These are phyloP conservation scores for Notodonta ziczac DNA, from an alignment of 2,888 invertebrate genomes.

Conservation along the genomic window DNA sequence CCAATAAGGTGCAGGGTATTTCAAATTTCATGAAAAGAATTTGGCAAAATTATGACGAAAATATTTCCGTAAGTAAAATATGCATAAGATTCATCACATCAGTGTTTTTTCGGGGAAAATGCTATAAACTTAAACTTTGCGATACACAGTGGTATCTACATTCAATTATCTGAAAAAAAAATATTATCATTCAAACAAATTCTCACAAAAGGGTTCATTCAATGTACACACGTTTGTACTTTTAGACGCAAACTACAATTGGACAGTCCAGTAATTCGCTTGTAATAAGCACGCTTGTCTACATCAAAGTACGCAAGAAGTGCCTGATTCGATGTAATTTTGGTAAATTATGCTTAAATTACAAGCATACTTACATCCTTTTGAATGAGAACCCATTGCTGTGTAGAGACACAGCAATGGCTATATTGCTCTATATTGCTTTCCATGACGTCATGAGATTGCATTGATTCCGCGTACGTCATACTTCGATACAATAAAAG, in stretches of 20 bases:
- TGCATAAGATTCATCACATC: conserved; percentile 19
- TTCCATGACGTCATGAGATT: no score
- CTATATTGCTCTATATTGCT: no score
- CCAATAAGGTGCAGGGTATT: conserved; percentile 10
- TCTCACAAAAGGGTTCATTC: neutral
- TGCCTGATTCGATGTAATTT: neutral
- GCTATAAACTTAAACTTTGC: no score
- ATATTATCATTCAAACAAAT: no score
- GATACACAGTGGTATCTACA: no score
- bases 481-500: no score
- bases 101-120: neutral
- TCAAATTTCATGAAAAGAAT: neutral
- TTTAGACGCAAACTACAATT: neutral
- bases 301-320: conserved; percentile 4
- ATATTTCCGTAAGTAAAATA: conserved; percentile 10
- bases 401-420: no score
- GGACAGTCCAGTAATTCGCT: conserved; percentile 13
- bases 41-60: neutral
- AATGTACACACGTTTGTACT: neutral
- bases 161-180: no score
- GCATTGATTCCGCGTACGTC: no score
- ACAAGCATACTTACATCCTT: neutral
- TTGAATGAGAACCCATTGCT: neutral
- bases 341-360: neutral
- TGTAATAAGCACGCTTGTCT: conserved; percentile 19